Evolutionary conservation across 2,113 vertebrate genomes (phyloP).

Genomic region (Probosciger aterrimus): DNA sequence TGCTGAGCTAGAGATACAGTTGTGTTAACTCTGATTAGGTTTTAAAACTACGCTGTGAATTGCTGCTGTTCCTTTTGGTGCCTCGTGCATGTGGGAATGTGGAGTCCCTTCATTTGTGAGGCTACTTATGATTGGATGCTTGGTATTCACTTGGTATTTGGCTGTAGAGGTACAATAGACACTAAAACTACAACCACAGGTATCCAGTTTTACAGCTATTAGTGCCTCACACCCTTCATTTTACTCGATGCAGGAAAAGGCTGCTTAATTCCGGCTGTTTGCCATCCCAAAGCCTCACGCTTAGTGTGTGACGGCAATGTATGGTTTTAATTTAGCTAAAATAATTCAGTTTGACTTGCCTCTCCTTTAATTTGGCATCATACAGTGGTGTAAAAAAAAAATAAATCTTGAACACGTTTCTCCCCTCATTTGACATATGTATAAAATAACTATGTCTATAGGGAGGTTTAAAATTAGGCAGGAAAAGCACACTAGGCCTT

Average conservation of each 20-base stretch:
- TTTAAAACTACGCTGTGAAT: neutral
- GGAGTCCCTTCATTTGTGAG: neutral
- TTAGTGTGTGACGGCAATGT: neutral
- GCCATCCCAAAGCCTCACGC: neutral
- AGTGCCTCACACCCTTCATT: neutral
- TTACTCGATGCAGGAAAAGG: neutral
- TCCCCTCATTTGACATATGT: neutral
- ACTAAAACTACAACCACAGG: neutral
- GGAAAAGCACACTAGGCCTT: neutral
- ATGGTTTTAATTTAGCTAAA: conserved; percentile 24
- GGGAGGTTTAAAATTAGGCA: conserved; percentile 18
- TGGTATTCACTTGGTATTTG: neutral
- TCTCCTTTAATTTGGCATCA: conserved; percentile 33
- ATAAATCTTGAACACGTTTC: neutral
- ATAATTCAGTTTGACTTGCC: conserved; percentile 16
- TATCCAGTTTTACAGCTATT: neutral
- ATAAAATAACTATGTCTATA: neutral
- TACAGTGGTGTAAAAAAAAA: neutral
- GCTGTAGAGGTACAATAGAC: neutral
- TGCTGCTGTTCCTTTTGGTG: neutral
- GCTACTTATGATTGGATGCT: neutral
- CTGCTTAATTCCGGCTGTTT: neutral
- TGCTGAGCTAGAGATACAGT: neutral
- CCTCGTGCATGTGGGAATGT: rapidly evolving
- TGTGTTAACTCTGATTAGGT: neutral